These are phyloP conservation scores for Toxotes chatareus DNA, from an alignment of 2,113 vertebrate species.

Conservation along the genomic window DNA sequence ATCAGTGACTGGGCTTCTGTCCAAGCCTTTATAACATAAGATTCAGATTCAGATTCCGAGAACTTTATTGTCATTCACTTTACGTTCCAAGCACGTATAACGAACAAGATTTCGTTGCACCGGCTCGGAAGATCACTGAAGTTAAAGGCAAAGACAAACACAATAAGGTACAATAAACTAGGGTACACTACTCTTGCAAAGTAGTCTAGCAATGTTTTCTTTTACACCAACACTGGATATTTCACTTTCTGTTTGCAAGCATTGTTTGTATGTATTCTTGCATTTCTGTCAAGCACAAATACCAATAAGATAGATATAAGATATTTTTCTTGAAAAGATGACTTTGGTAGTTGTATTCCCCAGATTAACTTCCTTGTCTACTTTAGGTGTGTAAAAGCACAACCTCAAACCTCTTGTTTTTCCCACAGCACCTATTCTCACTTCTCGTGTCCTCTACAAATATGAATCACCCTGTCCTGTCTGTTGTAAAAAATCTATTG, in stretches of 20 bases:
- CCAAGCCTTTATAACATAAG: conserved; percentile 1
- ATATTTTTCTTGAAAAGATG: neutral
- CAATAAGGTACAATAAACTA: too few relatives aligned
- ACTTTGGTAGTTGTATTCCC: neutral
- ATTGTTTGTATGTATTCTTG: neutral
- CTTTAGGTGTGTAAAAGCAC: neutral
- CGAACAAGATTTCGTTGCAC: too few relatives aligned
- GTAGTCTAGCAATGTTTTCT: neutral
- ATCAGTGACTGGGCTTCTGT: conserved; percentile 44
- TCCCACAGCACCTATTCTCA: neutral
- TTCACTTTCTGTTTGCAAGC: neutral
- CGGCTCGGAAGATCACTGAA: too few relatives aligned
- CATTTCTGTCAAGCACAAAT: neutral
- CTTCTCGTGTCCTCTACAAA: neutral
- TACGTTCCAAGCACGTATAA: too few relatives aligned
- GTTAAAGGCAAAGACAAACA: too few relatives aligned
- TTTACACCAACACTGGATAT: neutral
- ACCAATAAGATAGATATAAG: neutral
- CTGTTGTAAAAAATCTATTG: neutral
- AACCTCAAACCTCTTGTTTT: neutral
- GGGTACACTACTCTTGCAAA: neutral
- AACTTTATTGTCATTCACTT: too few relatives aligned
- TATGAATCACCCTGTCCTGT: neutral
- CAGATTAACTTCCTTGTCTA: neutral
- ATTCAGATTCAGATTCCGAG: too few relatives aligned